Evolutionary conservation across 2,888 invertebrate species (phyloP).

Genomic region (Nudaria mundana): DNA sequence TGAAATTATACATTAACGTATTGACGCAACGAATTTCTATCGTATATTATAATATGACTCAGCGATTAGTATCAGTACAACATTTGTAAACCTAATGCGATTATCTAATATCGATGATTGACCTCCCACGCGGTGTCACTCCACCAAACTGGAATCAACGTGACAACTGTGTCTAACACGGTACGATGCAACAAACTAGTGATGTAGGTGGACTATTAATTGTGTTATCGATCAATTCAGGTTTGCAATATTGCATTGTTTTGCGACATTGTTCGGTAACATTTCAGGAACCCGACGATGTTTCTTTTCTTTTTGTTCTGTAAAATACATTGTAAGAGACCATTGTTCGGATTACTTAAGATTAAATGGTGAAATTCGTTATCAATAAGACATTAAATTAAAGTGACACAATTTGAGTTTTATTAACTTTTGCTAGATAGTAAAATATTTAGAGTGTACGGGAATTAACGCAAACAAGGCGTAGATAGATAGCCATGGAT

Average conservation of each 20-base stretch:
- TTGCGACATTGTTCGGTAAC: constrained; percentile 37
- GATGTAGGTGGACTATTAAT: constrained; percentile 48
- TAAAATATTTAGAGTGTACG: too few species aligned
- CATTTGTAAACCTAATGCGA: constrained; percentile 65
- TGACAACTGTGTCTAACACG: constrained; percentile 28
- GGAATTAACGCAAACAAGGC: too few species aligned
- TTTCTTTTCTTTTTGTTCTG: constrained; percentile 2
- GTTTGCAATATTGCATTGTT: constrained; percentile 46
- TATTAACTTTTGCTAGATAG: too few species aligned
- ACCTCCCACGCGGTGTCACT: constrained; percentile 64
- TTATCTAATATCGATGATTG: constrained; percentile 72
- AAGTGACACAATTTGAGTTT: too few species aligned
- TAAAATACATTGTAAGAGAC: too few species aligned
- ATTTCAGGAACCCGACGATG: constrained; percentile 7
- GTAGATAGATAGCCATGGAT: too few species aligned
- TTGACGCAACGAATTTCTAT: constrained; percentile 37
- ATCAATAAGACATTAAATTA: too few species aligned
- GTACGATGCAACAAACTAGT: constrained; percentile 37
- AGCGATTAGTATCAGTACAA: constrained; percentile 52
- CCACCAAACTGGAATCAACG: constrained; percentile 38
- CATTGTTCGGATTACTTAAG: too few species aligned
- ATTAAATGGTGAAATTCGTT: too few species aligned
- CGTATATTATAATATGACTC: constrained; percentile 51
- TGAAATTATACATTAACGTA: too few species aligned
- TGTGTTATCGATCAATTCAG: constrained; percentile 41